A percentile compares a stretch with the other conserved stretches of the same genome.
These are phyloP conservation scores for Odocoileus hemionus DNA, from an alignment of 2,113 vertebrate species.

Conservation along the genomic window DNA sequence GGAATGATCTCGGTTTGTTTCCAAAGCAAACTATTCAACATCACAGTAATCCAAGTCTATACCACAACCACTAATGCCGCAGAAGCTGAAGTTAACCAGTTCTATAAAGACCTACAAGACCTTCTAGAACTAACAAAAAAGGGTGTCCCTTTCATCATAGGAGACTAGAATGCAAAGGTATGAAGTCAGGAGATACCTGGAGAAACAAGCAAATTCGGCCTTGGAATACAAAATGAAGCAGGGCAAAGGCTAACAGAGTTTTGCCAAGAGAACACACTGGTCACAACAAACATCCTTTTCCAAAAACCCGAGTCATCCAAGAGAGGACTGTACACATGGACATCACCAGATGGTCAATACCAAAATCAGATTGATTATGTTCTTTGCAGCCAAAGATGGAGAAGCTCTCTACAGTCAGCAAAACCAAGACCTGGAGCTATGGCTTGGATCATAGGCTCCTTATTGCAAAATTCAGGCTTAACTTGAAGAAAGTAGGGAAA, in stretches of 20 bases:
- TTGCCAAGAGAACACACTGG: neutral
- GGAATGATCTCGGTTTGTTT: neutral
- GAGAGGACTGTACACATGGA: neutral
- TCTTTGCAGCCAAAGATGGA: neutral
- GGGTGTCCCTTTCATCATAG: neutral
- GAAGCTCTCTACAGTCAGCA: neutral
- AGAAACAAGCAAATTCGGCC: neutral
- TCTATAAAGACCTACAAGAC: neutral
- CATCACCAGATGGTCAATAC: neutral
- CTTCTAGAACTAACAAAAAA: neutral
- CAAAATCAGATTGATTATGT: neutral
- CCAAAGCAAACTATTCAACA: neutral
- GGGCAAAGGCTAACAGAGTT: neutral
- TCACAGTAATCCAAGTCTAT: neutral
- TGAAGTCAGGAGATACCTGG: neutral
- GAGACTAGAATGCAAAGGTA: neutral
- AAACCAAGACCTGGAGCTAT: neutral
- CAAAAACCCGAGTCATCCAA: neutral
- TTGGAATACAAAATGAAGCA: neutral
- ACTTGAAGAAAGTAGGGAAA: neutral
- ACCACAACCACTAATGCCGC: neutral
- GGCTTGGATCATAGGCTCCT: neutral
- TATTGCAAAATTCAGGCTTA: neutral
- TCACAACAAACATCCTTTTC: neutral
- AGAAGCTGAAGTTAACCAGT: neutral